Conservation (phyloP, 2,113 vertebrate genomes). For the Nothobranchius kuhntae region DNA sequence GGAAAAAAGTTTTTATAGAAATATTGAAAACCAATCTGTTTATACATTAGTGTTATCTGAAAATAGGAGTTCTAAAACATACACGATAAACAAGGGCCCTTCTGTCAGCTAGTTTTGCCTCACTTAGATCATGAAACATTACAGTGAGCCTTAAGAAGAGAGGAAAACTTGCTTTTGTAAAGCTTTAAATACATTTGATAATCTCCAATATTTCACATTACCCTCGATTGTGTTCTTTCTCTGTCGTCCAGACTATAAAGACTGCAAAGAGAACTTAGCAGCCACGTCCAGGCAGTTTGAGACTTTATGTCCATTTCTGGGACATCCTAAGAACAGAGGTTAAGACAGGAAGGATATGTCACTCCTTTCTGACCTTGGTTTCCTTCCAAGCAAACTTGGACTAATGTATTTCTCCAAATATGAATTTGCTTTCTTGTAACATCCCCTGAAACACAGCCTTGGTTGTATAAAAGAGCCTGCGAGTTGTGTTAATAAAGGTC, state of each 20-base stretch:
- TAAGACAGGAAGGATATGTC: slow-evolving; percentile 16
- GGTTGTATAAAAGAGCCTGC: neutral
- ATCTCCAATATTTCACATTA: neutral
- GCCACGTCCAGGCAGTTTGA: neutral
- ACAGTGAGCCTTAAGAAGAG: neutral
- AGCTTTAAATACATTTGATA: neutral
- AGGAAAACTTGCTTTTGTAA: neutral
- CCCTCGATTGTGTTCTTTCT: neutral
- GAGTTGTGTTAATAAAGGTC: neutral
- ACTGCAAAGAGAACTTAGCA: neutral
- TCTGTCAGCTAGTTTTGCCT: neutral
- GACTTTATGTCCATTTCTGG: slow-evolving; percentile 16
- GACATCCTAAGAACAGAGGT: slow-evolving; percentile 12
- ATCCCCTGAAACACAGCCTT: neutral
- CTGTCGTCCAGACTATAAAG: neutral
- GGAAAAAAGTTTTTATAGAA: no score
- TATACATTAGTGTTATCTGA: no score
- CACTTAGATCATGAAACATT: neutral
- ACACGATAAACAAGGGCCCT: neutral
- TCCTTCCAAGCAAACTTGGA: neutral
- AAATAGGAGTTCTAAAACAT: no score
- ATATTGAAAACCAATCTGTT: no score
- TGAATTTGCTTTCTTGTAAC: slow-evolving; percentile 5
- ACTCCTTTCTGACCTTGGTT: slow-evolving; percentile 8
- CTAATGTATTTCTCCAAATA: neutral